These are phyloP conservation scores for Bugulina stolonifera DNA, from an alignment of 2,888 invertebrate genomes.

Conservation along the genomic window DNA sequence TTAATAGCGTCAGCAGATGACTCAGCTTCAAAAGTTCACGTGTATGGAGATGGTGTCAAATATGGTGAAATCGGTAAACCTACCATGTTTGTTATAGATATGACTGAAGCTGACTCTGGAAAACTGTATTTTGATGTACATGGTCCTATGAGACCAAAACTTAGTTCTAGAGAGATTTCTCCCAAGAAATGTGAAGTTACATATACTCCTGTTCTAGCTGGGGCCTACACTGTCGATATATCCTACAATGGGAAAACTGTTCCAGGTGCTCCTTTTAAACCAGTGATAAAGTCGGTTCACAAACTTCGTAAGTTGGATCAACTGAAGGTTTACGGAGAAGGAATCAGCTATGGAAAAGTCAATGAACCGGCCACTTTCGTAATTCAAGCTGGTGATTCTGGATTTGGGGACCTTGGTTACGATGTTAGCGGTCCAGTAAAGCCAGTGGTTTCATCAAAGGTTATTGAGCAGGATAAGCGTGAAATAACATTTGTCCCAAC, in stretches of 20 bases:
- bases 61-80: slow-evolving; percentile 55
- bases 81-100: slow-evolving; percentile 62
- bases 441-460: slow-evolving; percentile 50
- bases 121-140: not conserved
- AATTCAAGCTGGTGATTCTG: slow-evolving; percentile 74
- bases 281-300: not conserved
- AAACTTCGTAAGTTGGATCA: too few relatives aligned
- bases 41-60: slow-evolving; percentile 66
- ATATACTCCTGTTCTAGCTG: slow-evolving; percentile 62
- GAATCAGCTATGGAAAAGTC: slow-evolving; percentile 52
- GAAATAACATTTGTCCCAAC: slow-evolving; percentile 51
- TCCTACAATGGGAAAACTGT: slow-evolving; percentile 77
- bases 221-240: slow-evolving; percentile 73
- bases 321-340: slow-evolving; percentile 7
- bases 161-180: not conserved
- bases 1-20: not conserved
- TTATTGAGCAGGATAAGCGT: slow-evolving; percentile 52
- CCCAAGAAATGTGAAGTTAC: slow-evolving; percentile 69
- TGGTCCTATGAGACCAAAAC: not conserved
- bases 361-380: slow-evolving; percentile 72
- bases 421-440: slow-evolving; percentile 52
- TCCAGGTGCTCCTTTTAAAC: slow-evolving; percentile 65
- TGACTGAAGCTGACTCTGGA: slow-evolving; percentile 65
- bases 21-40: slow-evolving; percentile 59
- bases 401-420: slow-evolving; percentile 57